Base-by-base conservation (phyloP, 2,113 vertebrate species). In the Coregonus clupeaformis region DNA sequence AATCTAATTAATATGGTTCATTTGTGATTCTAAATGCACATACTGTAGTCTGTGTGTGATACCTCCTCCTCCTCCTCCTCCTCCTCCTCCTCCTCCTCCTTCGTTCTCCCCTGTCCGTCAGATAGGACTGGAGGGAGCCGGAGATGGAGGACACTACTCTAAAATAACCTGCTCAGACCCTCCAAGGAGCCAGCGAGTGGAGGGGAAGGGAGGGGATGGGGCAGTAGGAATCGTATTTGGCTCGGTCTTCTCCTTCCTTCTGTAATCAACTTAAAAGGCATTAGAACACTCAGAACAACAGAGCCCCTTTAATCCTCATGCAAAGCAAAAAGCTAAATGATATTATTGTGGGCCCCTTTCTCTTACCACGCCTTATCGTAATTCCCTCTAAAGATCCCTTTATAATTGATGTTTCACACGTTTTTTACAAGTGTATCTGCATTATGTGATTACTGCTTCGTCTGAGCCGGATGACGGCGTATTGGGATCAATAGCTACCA, bases 401-500 rank as follows among this genome's bases (percentile, higher is more conserved):
- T 82, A 66, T 88, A 80, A 88, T 81, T 59, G 80, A 82, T 82
- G 83, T 83, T 81, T 73, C 71, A 63, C 72, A 52, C 59, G 65
- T 75, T 84, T 74, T 84, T 76, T 73, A 60, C 16, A 0, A 72
- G 76, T 71, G 73, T 78, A 67, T 55, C 68, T 69, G 78, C 83
- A 86, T 84, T 80, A 83, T 75, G 72, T 75, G 66, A 84, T 83
- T 81, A 79, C 77, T 66, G 71, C 36, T 64, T 27, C 29, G 20
- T 42, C n/a, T 14, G 12, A 25, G 63, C 63, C 3, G 22, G 25
- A 18, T 52, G 57, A 22, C 20, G 20, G 70, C 27, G 57, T 62
- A 30, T 9, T 6, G 55, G 75, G 81, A 90, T 90, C 86, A 83
- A 89, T 85, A 81, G 77, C 77, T 74, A 77, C 77, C 82, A 76